Percentiles rank a stretch among this genome's conserved stretches.
Evolutionary conservation across 53 echinoderm and acorn worm genomes (phyloP).

Genomic region (Echinarachnius parma): DNA sequence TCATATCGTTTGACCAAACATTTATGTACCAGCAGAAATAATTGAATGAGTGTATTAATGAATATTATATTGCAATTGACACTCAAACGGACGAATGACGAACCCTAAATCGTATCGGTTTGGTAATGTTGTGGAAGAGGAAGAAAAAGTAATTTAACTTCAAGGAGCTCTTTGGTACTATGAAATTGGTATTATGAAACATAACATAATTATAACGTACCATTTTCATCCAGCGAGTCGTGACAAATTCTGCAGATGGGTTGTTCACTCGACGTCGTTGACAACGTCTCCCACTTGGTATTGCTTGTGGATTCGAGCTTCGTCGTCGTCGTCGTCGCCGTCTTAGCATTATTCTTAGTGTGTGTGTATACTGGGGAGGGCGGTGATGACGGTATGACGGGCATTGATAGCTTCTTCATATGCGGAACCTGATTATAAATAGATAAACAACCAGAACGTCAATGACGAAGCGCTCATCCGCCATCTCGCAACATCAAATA

Average conservation of each 20-base stretch:
- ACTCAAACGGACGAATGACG: not conserved
- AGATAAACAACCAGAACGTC: too few relatives aligned
- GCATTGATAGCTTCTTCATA: too few relatives aligned
- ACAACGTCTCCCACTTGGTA: slow-evolving; percentile 6
- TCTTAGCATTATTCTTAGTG: not conserved
- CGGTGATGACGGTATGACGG: not conserved
- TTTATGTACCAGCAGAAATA: too few relatives aligned
- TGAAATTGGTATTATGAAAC: too few relatives aligned
- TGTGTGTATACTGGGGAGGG: slow-evolving; percentile 17
- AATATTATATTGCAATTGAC: not conserved
- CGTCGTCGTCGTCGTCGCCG: not conserved
- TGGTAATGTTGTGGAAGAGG: too few relatives aligned
- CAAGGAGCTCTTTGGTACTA: not conserved
- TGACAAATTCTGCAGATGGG: slow-evolving; percentile 64
- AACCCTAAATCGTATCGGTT: too few relatives aligned
- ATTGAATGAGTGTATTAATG: too few relatives aligned
- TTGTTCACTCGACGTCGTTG: slow-evolving; percentile 38
- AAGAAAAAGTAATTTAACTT: not conserved
- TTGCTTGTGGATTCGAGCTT: not conserved
- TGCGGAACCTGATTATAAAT: too few relatives aligned
- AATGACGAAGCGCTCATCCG: too few relatives aligned
- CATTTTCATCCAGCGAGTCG: slow-evolving; percentile 41
- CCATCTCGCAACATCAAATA: too few relatives aligned
- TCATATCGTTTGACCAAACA: too few relatives aligned
- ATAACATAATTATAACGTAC: not conserved